Conservation (phyloP, 1,140 invertebrate genomes). For the Phenacoccus solenopsis region DNA sequence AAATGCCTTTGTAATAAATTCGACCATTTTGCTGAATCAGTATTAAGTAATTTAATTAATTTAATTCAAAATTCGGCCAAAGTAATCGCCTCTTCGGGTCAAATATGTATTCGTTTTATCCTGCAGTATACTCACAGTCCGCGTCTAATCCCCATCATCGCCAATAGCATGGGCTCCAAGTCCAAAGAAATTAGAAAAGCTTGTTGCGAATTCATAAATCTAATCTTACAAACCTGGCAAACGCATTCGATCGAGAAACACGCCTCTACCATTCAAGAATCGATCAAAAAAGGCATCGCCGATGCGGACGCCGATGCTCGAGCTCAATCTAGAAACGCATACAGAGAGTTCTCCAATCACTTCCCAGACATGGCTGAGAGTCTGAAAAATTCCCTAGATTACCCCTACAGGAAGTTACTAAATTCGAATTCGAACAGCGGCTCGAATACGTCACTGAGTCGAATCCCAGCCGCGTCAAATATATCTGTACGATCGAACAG, state of each 20-base stretch:
- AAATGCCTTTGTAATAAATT: conserved; percentile 68
- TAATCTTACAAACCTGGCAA: conserved; percentile 75
- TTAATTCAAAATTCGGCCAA: conserved; percentile 94
- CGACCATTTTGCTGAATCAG: conserved; percentile 69
- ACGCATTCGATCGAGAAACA: conserved; percentile 70
- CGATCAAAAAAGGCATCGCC: conserved; percentile 73
- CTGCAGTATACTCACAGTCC: conserved; percentile 74
- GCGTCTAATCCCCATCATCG: conserved; percentile 77
- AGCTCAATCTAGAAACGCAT: conserved; percentile 65
- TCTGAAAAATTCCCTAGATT: conserved; percentile 69
- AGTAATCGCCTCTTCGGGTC: conserved; percentile 80
- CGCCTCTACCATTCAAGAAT: conserved; percentile 59
- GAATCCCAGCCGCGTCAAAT: conserved; percentile 19
- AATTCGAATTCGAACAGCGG: conserved; percentile 18
- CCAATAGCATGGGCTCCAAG: conserved; percentile 65
- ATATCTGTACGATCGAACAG: conserved; percentile 63
- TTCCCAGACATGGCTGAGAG: conserved; percentile 82
- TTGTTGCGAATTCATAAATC: conserved; percentile 71
- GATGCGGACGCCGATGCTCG: conserved; percentile 87
- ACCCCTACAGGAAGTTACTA: conserved; percentile 41
- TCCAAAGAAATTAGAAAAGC: conserved; percentile 79
- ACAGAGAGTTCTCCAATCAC: conserved; percentile 76
- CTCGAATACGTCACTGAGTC: conserved; percentile 18
- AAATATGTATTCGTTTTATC: conserved; percentile 76
- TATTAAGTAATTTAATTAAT: conserved; percentile 72